These are phyloP conservation scores for Sander lucioperca DNA, from an alignment of 2,113 vertebrate species.

Conservation along the genomic window DNA sequence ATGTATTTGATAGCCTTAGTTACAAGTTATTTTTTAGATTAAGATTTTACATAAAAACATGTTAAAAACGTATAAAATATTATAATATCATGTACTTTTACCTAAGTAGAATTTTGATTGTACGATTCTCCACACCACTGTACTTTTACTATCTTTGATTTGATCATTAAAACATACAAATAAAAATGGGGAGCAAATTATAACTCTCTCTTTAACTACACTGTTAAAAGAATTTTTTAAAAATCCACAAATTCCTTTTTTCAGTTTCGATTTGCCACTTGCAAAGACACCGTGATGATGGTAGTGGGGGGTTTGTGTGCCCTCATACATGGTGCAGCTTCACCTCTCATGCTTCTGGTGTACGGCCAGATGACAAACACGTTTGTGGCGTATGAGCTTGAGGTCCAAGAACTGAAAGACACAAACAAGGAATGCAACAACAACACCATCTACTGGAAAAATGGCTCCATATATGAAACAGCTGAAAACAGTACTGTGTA, in stretches of 20 bases:
- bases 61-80: background rate
- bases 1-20: background rate
- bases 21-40: background rate
- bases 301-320: conserved; percentile 81
- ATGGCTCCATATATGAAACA: conserved; percentile 75
- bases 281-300: conserved; percentile 81
- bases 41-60: background rate
- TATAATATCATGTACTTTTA: background rate
- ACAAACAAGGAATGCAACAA: conserved; percentile 80
- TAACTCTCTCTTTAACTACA: background rate
- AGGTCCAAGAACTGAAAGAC: conserved; percentile 75
- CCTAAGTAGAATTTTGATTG: background rate
- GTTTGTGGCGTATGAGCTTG: conserved; percentile 82
- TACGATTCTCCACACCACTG: background rate
- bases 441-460: conserved; percentile 79
- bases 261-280: conserved; percentile 83
- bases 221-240: background rate
- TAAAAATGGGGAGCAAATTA: background rate
- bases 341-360: conserved; percentile 84
- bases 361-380: conserved; percentile 84
- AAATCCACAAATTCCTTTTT: background rate
- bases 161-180: background rate
- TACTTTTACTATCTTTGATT: background rate
- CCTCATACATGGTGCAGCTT: conserved; percentile 79
- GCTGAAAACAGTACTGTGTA: conserved; percentile 67